Base-by-base conservation (phyloP, 1,140 invertebrate species). In the Dreissena rostriformis region DNA sequence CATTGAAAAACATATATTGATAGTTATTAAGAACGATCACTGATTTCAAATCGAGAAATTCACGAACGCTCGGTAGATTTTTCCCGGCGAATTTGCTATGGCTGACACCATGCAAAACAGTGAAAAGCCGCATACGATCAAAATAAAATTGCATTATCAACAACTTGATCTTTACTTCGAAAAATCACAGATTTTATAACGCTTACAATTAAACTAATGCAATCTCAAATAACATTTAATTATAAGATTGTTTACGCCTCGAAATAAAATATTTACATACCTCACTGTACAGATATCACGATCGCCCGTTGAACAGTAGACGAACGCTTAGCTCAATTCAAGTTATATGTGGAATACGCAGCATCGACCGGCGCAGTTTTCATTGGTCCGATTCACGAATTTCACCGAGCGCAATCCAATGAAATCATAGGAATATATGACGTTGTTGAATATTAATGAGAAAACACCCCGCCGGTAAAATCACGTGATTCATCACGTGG, bases 301-400 rank as follows among this genome's bases (percentile, higher is more conserved):
- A n/a, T n/a, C 70, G 29, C 39, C 61, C 82, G 78, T 73, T 75
- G 65, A 61, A 68, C 71, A 77, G 76, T 28, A 83, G 63, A 83
- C 88, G 88, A 86, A 90, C 89, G 89, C 89, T 88, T 88, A 85
- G 73, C 72, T 82, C 68, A 84, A 26, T 86, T 63, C 86, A 75
- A 82, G 67, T 84, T 82, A 78, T 74, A 73, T 65, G 66, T 80
- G 73, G 81, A 11, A 72, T 73, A 70, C 55, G 68, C 74, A 68
- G 51, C 24, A 63, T 63, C 80, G 81, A 85, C 24, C 14, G 72
- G 57, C 66, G 8, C 39, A 39, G 19, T 28, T 63, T 65, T 86
- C 85, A 91, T 91, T 91, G 90, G 90, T 66, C 79, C 66, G 39
- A 84, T 81, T 51, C 73, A 70, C 65, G 72, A 88, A 82, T 86